Evolutionary conservation across 2,888 invertebrate genomes (phyloP).

Genomic region (Leptarthrus brevirostris): DNA sequence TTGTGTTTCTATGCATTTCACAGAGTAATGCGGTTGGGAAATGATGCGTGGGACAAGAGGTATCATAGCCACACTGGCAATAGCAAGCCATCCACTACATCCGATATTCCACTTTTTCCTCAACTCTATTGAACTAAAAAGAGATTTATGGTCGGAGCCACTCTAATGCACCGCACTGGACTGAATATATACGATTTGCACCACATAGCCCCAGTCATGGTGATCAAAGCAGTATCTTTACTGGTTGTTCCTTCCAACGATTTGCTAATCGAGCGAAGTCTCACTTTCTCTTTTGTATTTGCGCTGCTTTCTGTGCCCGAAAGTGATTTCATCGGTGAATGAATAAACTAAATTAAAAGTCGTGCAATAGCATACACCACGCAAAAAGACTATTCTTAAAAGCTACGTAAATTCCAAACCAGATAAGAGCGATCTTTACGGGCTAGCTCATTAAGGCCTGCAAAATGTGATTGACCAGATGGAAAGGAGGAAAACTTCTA

Average conservation of each 20-base stretch:
- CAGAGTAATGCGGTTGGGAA: not conserved
- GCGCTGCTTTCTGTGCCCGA: constrained; percentile 7
- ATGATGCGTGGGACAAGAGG: not conserved
- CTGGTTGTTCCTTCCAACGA: not conserved
- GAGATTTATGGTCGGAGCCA: constrained; percentile 7
- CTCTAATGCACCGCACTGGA: not conserved
- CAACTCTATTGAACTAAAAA: not conserved
- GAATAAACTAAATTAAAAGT: constrained; percentile 26
- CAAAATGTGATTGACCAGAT: not conserved
- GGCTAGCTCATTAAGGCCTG: no score
- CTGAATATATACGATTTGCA: constrained; percentile 3
- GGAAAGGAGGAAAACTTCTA: not conserved
- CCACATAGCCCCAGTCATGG: not conserved
- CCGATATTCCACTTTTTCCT: constrained; percentile 8
- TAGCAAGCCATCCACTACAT: not conserved
- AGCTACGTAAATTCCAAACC: no score
- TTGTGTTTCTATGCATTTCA: no score
- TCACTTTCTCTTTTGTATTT: constrained; percentile 35
- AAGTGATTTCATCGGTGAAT: constrained; percentile 10
- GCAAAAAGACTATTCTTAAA: no score
- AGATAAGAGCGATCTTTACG: no score
- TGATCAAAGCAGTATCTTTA: not conserved
- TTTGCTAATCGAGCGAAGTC: constrained; percentile 10
- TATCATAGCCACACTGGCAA: not conserved
- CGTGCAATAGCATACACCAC: no score